Base-by-base conservation (phyloP, 92 coral and sea anemone species). In the Bergia puertoricense region DNA sequence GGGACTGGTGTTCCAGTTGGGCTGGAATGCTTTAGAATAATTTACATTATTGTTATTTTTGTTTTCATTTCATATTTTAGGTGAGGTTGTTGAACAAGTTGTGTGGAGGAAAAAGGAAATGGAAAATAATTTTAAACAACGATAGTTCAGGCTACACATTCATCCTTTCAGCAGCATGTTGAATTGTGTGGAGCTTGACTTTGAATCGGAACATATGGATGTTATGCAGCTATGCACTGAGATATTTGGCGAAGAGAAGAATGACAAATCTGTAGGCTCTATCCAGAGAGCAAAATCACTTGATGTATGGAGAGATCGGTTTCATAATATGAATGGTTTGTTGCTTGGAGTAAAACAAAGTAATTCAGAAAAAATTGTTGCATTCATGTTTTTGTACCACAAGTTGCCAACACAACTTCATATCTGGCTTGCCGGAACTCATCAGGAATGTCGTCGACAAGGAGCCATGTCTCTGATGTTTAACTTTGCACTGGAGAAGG, bases 351-450 rank as follows among this genome's bases (percentile, higher is more conserved):
- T 30, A 74, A 69, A 54, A 37, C 78, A 84, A 44, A 74, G 36
- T 4, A 36, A 18, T 5, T 84, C 68, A 1, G 75, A 45, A 45
- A 36, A 84, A 48, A 36, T 71, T 46, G 77, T 84, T 37, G 46
- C 87, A 23, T 84, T 84, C 48, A 84, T 84, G 87, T 84, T 46
- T 48, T 84, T 84, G 68, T 84, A 84, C 67, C 87, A 84, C 79
- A 84, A 84, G 50, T 36, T 14, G 6, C 68, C 87, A 69, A 43
- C 68, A 13, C 87, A 84, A 23, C 57, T 84, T 71, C 87, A 84
- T 16, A 72, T 84, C 68, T 84, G 87, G 87, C 79, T 84, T 6
- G 87, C 87, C 15, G 87, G 87, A 69, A 84, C 87, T 8, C 68
- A 5, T 41, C 15, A 46, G 30, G 67, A 84, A 46, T 84, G 69